Conservation (phyloP, 1,140 invertebrate species). For the Drosophila baimaii region DNA sequence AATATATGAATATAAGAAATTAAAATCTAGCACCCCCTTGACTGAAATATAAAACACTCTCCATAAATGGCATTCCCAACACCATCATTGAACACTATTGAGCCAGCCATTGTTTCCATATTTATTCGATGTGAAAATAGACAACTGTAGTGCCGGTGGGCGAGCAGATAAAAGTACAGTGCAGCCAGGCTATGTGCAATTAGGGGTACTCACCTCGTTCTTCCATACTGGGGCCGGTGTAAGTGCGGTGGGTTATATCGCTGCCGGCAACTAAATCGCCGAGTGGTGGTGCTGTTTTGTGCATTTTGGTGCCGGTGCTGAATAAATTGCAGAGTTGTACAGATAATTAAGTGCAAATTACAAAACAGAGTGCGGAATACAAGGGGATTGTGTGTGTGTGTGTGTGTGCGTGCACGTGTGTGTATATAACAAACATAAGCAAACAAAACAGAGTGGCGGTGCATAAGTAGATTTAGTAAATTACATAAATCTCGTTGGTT, state of each 20-base stretch:
- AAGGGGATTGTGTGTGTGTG: not conserved
- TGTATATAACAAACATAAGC: not conserved
- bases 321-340: conserved; percentile 53
- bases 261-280: conserved; percentile 79
- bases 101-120: conserved; percentile 12
- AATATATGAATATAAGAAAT: not conserved
- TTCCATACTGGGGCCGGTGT: conserved; percentile 69
- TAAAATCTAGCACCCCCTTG: not conserved
- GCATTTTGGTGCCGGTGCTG: conserved; percentile 79
- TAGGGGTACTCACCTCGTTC: conserved; percentile 75
- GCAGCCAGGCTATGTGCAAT: conserved; percentile 35
- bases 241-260: conserved; percentile 81
- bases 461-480: conserved; percentile 42
- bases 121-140: conserved; percentile 16
- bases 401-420: not conserved
- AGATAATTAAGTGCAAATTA: conserved; percentile 64
- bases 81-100: not conserved
- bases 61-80: not conserved
- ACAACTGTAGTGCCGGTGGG: conserved; percentile 4
- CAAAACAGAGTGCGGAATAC: conserved; percentile 12
- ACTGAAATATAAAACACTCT: not conserved
- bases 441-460: conserved; percentile 20
- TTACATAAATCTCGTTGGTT: conserved; percentile 52
- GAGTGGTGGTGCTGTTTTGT: conserved; percentile 74
- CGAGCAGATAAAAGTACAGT: conserved; percentile 22